Evolutionary conservation across 2,113 vertebrate genomes (phyloP), one percentile per base, ranked within the genome.

Genomic region (Oncorhynchus mykiss): DNA sequence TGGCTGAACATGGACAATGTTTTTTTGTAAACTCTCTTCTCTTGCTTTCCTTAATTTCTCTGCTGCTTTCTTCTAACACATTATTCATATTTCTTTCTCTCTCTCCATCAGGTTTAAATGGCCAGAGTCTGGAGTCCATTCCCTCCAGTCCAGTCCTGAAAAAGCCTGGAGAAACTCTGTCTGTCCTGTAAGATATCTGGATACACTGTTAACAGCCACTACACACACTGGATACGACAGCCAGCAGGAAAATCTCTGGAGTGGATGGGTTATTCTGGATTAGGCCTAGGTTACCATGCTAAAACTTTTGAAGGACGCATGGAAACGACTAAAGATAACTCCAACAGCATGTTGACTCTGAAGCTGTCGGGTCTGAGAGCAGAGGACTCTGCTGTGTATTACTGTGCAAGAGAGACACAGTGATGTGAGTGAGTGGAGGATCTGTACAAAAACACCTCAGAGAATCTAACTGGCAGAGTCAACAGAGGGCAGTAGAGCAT

Each of bases 331-430:
- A 77, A 68, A 74, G 73, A 84, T 48, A 72, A 74, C 24, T 51
- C 51, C 54, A 83, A 75, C 20, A 82, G 24, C n/a, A 75, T 82
- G 67, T 25, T 75, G 29, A 72, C 81, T 75, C 31, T 84, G 48
- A 57, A 78, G 67, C 45, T 85, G 45, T 77, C 71, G 57, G n/a
- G 25, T 27, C 31, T 81, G 51, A 73, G 6, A 76, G 65, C 65
- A 68, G 77, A 76, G 68, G 80, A 82, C 54, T 39, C 78, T 20
- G 84, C 74, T 74, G 31, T 73, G 71, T 76, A 72, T 68, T 72
- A 70, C 81, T 79, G 77, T 79, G 70, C 77, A 24, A 51, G 20
- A 75, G 0, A 22, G n/a, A 0, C 72, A 83, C 76, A 79, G 73
- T 68, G 27, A 18, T 25, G 74, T 24, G 24, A 25, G 34, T 16